A percentile compares a stretch with the other conserved stretches of the same genome.
Evolutionary conservation across 1,140 invertebrate species (phyloP).

Genomic region (Atta texana): DNA sequence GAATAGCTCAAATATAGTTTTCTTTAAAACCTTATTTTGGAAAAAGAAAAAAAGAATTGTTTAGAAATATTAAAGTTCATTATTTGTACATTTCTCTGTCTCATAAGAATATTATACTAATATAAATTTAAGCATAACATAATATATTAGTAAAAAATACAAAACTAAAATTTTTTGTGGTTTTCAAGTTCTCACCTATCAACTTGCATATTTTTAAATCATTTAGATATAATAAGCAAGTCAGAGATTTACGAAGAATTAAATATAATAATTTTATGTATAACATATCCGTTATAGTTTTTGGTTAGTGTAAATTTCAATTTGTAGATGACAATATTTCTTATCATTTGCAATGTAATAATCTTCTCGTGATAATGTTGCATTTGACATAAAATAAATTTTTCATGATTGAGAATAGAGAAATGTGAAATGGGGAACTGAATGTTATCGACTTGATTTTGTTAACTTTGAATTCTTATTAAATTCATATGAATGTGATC

Average conservation of each 20-base stretch:
- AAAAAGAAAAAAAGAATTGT: too few relatives aligned
- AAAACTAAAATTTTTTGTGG: too few relatives aligned
- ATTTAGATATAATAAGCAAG: not conserved
- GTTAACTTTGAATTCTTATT: not conserved
- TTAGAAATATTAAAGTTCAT: too few relatives aligned
- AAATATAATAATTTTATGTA: constrained; percentile 5
- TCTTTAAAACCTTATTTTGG: too few relatives aligned
- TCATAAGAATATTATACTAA: too few relatives aligned
- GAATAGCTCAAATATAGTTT: too few relatives aligned
- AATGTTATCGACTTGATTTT: constrained; percentile 19
- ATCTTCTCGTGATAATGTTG: not conserved
- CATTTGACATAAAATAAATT: not conserved
- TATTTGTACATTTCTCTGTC: too few relatives aligned
- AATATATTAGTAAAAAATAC: too few relatives aligned
- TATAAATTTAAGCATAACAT: too few relatives aligned
- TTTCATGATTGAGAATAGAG: not conserved
- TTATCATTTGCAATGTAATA: not conserved
- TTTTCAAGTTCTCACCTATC: too few relatives aligned
- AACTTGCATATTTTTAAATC: too few relatives aligned
- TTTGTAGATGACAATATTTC: not conserved
- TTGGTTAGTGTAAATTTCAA: not conserved
- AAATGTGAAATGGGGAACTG: not conserved
- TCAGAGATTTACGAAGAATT: not conserved
- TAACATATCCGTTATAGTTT: not conserved
- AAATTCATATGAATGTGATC: not conserved